phyloP scores from a whole-genome alignment of 1,140 invertebrate genomes.

The Cydia strobilella region DNA sequence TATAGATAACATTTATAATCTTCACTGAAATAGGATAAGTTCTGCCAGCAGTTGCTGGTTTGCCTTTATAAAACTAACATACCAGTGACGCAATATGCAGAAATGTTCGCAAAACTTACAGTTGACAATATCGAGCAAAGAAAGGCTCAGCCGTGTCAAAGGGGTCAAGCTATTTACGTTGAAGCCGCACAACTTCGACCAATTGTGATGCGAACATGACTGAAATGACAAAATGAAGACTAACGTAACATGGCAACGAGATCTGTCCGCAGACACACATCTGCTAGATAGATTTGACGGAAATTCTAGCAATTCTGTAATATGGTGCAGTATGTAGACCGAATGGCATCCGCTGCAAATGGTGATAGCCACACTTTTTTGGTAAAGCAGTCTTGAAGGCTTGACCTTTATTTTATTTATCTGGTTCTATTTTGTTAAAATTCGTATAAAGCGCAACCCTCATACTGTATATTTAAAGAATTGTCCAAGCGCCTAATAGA shows the following conservation, averaged over 20 bases:
- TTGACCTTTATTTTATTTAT: too few relatives aligned
- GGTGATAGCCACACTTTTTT: too few relatives aligned
- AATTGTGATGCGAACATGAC: neutral
- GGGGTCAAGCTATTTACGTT: neutral
- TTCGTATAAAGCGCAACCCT: too few relatives aligned
- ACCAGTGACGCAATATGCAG: neutral
- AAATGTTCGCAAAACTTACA: neutral
- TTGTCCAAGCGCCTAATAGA: too few relatives aligned
- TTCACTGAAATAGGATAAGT: neutral
- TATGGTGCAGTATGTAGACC: neutral
- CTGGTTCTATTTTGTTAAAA: too few relatives aligned
- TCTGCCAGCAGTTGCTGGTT: neutral
- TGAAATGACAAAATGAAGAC: too few relatives aligned
- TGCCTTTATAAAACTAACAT: neutral
- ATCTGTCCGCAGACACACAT: too few relatives aligned
- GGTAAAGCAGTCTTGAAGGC: too few relatives aligned
- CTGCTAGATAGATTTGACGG: too few relatives aligned
- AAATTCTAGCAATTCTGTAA: neutral
- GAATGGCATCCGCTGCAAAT: neutral
- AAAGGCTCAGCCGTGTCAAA: constrained; percentile 13
- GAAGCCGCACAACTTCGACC: neutral
- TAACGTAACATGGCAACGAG: too few relatives aligned
- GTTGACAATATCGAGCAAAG: neutral
- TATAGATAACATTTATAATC: too few relatives aligned
- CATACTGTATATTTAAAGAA: too few relatives aligned